Evolutionary conservation across 2,888 invertebrate species (phyloP), one percentile per base, ranked within the genome.

Genomic region (Phymatocera aterrima): DNA sequence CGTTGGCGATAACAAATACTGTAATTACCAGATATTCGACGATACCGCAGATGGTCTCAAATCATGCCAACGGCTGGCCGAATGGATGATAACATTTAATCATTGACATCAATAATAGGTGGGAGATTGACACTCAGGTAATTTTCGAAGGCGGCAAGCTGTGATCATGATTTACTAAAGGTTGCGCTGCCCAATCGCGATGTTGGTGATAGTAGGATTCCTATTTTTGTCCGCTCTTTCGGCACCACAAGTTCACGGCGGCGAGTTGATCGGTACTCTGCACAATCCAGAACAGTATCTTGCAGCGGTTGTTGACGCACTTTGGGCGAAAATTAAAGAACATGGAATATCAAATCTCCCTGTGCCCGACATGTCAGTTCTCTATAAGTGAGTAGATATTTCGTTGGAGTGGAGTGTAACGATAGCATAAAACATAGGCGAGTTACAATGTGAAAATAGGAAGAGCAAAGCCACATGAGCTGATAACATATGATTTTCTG

Each of bases 271-370:
- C 6, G 24, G 43, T 24, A 40, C 0, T 40, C 57, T 75, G 21
- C 2, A 40, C 5, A 8, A 24, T 10, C 57, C 75, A 18, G 24
- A 12, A 1, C 57, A 10, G 15, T 75, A 75, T 40, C 21, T 57
- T 18, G n/a, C 37, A 21, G 54, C 75, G 43, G 60, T 75, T 24
- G 34, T 60, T 8, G 54, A 54, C 12, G 60, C 57, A 57, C 28
- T 79, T 5, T 77, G 60, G 70, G 68, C n/a, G 15, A 54, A 70
- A 37, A 40, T 79, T 43, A 40, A n/a, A 51, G 57, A 65, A 2
- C 37, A 79, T 37, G 79, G 79, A 12, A 34, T 77, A 34, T 77
- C 70, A 37, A 79, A 77, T 61, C 70, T 79, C 21, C 77, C 79
- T 2, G 79, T 77, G n/a, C 21, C 15, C 21, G 68, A 79, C 37